A percentile compares a stretch with the other conserved stretches of the same genome.
These are phyloP conservation scores for Erythrocebus patas DNA, from an alignment of 2,113 vertebrate species.

Conservation along the genomic window DNA sequence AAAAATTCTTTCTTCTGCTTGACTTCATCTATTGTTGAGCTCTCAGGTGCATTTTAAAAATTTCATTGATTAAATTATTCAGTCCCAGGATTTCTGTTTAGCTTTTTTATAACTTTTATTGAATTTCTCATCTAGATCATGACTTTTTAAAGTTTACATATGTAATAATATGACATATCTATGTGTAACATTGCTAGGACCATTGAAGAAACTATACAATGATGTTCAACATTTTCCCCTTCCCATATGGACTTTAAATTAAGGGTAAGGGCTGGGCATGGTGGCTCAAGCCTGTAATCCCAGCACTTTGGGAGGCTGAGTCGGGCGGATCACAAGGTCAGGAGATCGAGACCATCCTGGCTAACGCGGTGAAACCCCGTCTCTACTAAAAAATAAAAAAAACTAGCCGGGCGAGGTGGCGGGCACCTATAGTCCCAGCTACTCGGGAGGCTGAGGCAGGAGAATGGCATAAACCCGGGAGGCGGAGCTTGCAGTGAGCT, in stretches of 20 bases:
- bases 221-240: conserved; percentile 23
- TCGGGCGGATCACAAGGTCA: no score
- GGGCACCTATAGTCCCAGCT: no score
- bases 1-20: neutral
- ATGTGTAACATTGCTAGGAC: conserved; percentile 83
- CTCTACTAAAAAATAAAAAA: no score
- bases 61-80: neutral
- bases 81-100: neutral
- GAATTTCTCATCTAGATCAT: neutral
- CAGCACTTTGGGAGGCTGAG: no score
- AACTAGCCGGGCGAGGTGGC: no score
- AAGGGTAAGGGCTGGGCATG: neutral
- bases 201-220: conserved; percentile 55
- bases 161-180: conserved; percentile 81
- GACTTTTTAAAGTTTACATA: conserved; percentile 65
- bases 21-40: neutral
- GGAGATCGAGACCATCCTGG: no score
- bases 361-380: no score
- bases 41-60: neutral
- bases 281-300: no score
- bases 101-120: neutral
- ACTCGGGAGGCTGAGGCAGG: no score
- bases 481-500: no score
- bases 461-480: no score
- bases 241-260: conserved; percentile 57